Evolutionary conservation across 2,888 invertebrate genomes (phyloP).

Genomic region (Polymixis lichenea): DNA sequence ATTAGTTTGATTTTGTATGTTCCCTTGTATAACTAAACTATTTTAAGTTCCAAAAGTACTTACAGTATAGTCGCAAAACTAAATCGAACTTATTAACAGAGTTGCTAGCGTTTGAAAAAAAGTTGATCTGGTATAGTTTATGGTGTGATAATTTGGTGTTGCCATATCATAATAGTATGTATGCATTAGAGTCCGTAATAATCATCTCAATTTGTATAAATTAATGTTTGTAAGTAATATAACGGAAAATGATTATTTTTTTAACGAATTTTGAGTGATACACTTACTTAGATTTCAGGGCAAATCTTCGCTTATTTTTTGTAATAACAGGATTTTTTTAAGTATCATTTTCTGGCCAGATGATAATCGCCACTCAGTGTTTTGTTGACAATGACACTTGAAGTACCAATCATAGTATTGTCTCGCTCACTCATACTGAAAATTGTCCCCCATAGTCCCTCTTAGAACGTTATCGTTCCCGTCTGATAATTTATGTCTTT

Average conservation of each 20-base stretch:
- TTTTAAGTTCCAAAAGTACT: background rate
- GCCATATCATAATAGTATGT: slow-evolving; percentile 13
- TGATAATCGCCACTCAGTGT: background rate
- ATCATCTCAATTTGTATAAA: background rate
- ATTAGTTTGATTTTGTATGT: slow-evolving; percentile 19
- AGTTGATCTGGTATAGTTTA: slow-evolving; percentile 17
- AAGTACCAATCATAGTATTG: background rate
- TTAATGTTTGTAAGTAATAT: background rate
- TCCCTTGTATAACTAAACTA: slow-evolving; percentile 26
- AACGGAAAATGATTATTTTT: background rate
- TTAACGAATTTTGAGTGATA: slow-evolving; percentile 14
- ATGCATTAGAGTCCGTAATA: slow-evolving; percentile 6
- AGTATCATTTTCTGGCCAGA: background rate
- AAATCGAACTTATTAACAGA: background rate
- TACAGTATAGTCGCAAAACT: background rate
- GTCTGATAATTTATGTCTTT: background rate
- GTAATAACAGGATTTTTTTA: background rate
- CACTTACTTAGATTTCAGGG: background rate
- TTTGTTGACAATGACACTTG: background rate
- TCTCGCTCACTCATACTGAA: background rate
- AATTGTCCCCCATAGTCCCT: background rate
- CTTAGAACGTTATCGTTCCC: background rate
- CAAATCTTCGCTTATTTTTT: background rate
- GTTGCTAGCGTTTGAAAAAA: slow-evolving; percentile 2
- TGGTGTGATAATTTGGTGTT: slow-evolving; percentile 28